phyloP scores from a whole-genome alignment of 2,113 vertebrate species.

The Fulmarus glacialis region DNA sequence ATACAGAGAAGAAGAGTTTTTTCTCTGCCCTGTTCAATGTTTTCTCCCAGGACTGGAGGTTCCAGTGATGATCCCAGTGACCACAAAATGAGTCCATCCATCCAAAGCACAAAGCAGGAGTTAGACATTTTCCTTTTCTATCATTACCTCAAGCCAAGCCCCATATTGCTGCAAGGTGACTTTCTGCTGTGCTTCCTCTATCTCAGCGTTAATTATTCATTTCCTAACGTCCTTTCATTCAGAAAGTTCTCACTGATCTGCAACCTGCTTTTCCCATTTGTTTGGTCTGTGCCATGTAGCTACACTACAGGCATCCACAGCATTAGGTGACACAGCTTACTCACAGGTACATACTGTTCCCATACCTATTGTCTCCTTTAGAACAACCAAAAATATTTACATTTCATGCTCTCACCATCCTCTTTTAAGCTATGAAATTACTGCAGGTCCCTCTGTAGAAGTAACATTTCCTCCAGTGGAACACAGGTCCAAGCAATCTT shows the following conservation, averaged over 20 bases:
- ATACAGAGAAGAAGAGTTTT: neutral
- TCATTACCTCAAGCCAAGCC: neutral
- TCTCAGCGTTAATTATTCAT: neutral
- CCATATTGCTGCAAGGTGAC: neutral
- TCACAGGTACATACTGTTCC: neutral
- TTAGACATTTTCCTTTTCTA: neutral
- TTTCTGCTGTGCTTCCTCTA: neutral
- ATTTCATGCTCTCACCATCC: neutral
- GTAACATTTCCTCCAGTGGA: neutral
- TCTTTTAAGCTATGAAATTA: neutral
- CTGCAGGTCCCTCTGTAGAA: neutral
- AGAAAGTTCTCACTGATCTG: neutral
- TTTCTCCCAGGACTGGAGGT: neutral
- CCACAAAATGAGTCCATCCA: neutral
- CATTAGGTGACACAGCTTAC: neutral
- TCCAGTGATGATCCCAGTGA: neutral
- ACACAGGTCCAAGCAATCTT: neutral
- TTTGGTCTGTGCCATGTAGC: neutral
- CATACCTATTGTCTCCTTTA: neutral
- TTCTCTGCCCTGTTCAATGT: too few relatives aligned
- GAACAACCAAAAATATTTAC: neutral
- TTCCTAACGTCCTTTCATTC: neutral
- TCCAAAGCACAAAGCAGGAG: neutral
- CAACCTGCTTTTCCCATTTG: neutral
- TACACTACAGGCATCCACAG: neutral